Evolutionary conservation across 2,888 invertebrate genomes (phyloP), one percentile per base, ranked within the genome.

Genomic region (Selenia dentaria): DNA sequence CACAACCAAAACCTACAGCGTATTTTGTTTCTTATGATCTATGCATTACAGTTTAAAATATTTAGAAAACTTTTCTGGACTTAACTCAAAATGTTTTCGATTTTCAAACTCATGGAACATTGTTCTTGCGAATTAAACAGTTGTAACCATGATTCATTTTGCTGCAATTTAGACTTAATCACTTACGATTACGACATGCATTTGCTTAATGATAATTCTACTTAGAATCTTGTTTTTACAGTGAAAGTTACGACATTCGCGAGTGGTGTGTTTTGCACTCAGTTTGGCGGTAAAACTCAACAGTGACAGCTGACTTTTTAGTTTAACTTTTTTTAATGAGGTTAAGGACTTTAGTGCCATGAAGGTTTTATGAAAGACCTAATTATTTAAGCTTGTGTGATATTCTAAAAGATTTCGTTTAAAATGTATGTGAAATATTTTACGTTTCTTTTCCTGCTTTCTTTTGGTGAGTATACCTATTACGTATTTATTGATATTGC

Each of bases 251-350:
- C 49, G 41, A 57, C 44, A 59, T 57, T 56, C 47, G 57, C 41
- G 51, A 61, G 60, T 67, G 62, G 62, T 66, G 60, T 54, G 66
- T 63, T 70, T 64, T 59, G 54, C 51, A 66, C 59, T 80, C 74
- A 87, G 87, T 87, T 83, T 86, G 80, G 83, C 84, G 86, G 79
- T 64, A 83, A 84, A 82, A 65, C 67, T 59, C 51, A 28, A 51
- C 59, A 56, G 55, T 64, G 73, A 72, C 70, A 71, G 70, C 64
- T 68, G 47, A 51, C 54, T 64, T 67, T 66, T 67, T 53, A 41
- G 51, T 46, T 39, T 38, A 26, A 44, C 29, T 45, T 53, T 61
- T 59, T 51, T 42, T 50, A 48, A 50, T 31, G 31, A 44, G 34
- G 38, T 31, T 39, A 52, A 56, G 57, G 51, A 52, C 32, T 10